Base-by-base conservation (phyloP, 2,113 vertebrate genomes). In the Apistogramma diplotaenia region DNA sequence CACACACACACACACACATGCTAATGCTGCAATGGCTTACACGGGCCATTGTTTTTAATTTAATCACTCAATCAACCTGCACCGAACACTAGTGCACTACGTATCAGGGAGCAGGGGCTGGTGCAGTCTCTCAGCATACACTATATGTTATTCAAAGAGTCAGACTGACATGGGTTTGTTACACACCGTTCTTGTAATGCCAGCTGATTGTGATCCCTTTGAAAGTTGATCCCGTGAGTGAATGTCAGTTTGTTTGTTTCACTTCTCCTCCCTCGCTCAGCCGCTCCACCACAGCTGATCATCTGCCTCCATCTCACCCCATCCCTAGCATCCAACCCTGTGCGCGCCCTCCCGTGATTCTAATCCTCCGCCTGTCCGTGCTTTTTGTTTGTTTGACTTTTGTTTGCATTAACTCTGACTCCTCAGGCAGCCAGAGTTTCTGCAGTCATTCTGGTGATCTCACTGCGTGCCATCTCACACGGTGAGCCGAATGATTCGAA, bases 61-160 rank as follows among this genome's bases (percentile, higher is more conserved):
- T 71, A 84, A 55, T 57, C 35, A 74, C 60, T 65, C 59, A 79
- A 77, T 74, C 78, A 74, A 74, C 79, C 5, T 74, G 13, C 35
- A 46, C 25, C 19, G 46, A 49, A 12, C 40, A 67, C 27, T 19
- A 29, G 25, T 8, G 62, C 40, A 67, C 76, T 29, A 49, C 31
- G 23, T 49, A 85, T 85, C 58, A 74, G 77, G 62, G 40, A 53
- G 40, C 60, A 86, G 55, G 78, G 83, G 78, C 83, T 29, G 43
- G 27, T 70, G 37, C 8, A 67, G 40, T 51, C 43, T 29, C 65
- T 70, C 46, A 27, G 13, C 49, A 49, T 49, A 29, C 65, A 29
- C 40, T 9, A 12, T 70, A 70, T 70, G 40, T 49, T 51, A 51
- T 70, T 46, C 40, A 51, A 51, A 27, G 37, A 70, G 25, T 70